Evolutionary conservation across 37 sponge, comb jelly and placozoan species (phyloP), one percentile per base, ranked within the genome.

Genomic region (Mnemiopsis leidyi): DNA sequence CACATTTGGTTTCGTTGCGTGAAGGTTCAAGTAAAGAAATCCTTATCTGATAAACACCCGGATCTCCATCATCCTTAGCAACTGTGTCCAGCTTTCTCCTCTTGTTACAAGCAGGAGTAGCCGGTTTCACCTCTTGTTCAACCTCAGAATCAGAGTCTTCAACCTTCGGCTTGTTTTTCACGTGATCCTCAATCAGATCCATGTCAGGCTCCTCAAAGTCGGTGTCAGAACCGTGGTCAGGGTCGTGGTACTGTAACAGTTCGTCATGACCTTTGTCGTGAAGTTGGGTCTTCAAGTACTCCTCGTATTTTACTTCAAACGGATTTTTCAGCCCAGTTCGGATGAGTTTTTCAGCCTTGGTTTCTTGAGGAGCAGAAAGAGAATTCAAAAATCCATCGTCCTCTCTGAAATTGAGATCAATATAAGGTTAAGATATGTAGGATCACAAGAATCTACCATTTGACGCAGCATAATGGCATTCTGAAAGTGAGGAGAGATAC

Each of bases 151-250:
- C 90, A 1, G 61, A 40, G 29, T 39, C 90, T 13, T 18, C 26
- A 29, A 23, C 29, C 3, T 13, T 26, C 1, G 61, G 25, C 23
- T 85, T 85, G 36, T 77, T 77, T 36, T 35, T 37, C 5, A 40
- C 36, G 26, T 85, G 90, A 1, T 85, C 90, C 90, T 39, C 61
- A 5, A 85, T 85, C n/a, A 85, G 25, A 38, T 85, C 90, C 61
- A 39, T 23, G 61, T 85, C 48, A n/a, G 90, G 90, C 24, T 85
- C 90, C 90, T 85, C 90, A 85, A 85, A 85, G 28, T 85, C 90
- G 0, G 90, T 85, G 25, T 85, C 90, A 28, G 90, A 85, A 18
- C 90, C 90, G 24, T 85, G 32, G 25, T 85, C 90, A 3, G 90
- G 32, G 29, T 85, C 90, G 29, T 85, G 90, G 35, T 85, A 85